Conservation (phyloP, 2,888 invertebrate species). For the Meteorus cinctellus region DNA sequence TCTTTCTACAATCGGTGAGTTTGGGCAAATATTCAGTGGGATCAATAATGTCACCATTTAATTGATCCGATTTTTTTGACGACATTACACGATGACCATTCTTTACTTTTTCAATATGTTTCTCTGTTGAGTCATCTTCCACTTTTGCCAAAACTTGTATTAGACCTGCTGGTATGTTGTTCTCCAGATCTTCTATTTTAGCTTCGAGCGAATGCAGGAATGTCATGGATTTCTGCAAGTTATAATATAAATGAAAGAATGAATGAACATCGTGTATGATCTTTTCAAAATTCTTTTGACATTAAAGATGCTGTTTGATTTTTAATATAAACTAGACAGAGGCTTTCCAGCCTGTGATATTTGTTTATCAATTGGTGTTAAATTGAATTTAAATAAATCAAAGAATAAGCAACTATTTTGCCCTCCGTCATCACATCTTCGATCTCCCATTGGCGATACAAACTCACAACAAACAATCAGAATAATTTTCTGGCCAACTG, state of each 20-base stretch:
- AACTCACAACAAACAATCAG: no score
- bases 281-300: no score
- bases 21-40: constrained; percentile 26
- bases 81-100: not conserved
- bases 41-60: constrained; percentile 21
- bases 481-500: not conserved
- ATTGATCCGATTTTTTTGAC: not conserved
- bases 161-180: constrained; percentile 10
- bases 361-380: no score
- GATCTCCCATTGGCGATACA: no score
- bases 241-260: not conserved
- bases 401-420: no score
- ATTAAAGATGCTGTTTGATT: no score
- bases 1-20: constrained; percentile 62
- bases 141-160: not conserved
- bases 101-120: not conserved
- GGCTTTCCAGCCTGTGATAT: no score
- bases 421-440: no score
- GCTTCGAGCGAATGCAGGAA: constrained; percentile 50
- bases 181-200: constrained; percentile 46
- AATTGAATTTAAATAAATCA: no score
- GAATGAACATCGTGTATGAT: not conserved
- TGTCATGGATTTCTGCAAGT: constrained; percentile 46
- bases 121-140: not conserved
- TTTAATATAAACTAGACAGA: not conserved